Evolutionary conservation across 2,797 vertebrate genomes (phyloP).

Genomic region (Argyrosomus regius): DNA sequence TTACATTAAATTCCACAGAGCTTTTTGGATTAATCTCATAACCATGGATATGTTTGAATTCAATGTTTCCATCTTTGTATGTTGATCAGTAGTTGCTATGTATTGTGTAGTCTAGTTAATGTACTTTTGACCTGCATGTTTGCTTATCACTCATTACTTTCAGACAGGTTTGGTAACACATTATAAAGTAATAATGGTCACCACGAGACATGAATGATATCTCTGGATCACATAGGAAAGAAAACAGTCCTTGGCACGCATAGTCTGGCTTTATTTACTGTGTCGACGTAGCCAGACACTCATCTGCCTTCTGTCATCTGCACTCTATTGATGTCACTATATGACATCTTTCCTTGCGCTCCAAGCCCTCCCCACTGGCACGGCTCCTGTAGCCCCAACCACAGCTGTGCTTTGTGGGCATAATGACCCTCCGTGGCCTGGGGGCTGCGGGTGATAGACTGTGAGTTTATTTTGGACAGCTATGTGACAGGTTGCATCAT

Average conservation of each 20-base stretch:
- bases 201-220: not conserved
- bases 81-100: not conserved
- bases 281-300: conserved; percentile 24
- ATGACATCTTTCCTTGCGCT: conserved; percentile 34
- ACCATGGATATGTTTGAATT: not conserved
- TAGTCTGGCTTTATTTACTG: not conserved
- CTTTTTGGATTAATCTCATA: conserved; percentile 10
- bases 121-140: not conserved
- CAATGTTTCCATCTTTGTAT: not conserved
- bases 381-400: conserved; percentile 36
- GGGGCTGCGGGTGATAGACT: conserved; percentile 31
- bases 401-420: conserved; percentile 68
- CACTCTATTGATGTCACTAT: conserved; percentile 40
- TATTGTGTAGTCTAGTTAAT: not conserved
- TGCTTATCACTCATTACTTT: not conserved
- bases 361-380: conserved; percentile 30
- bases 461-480: conserved; percentile 70
- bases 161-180: not conserved
- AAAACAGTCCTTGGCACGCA: conserved; percentile 1
- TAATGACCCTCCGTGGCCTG: conserved; percentile 36
- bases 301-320: conserved; percentile 50
- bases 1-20: not conserved
- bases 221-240: conserved; percentile 9
- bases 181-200: not conserved
- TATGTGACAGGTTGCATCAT: conserved; percentile 70